Evolutionary conservation across 2,888 invertebrate species (phyloP), one percentile per base, ranked within the genome.

Genomic region (Meiosimyza platycephala): DNA sequence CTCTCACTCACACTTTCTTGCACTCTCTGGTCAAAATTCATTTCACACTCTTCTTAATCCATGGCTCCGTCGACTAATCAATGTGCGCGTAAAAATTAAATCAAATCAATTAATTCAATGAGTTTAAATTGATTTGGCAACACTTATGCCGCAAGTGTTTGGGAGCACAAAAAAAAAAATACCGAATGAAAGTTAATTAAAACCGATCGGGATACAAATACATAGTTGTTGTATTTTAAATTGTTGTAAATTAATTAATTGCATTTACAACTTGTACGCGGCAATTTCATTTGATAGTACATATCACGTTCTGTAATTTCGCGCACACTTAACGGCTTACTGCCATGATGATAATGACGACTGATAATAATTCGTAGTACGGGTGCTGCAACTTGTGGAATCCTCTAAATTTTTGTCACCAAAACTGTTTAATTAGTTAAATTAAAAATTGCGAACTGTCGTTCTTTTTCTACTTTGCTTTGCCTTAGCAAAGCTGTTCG

Each of bases 241-340:
- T 82, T 80, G 80, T 80, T 82, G 79, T 80, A 82, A 83, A 83
- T 84, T 80, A 84, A 80, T 85, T 85, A 84, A 84, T 85, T 83
- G 82, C 82, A 82, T 80, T 81, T 79, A 69, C 65, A 65, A 72
- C 76, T 65, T 48, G 71, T 50, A 40, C 40, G 63, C 66, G 51
- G 73, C n/a, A 52, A 68, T 68, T 80, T 79, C 75, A 74, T 77
- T 78, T 76, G 77, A 77, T 78, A 76, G 77, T 66, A n/a, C n/a
- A n/a, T n/a, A 48, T 55, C 13, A 18, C 55, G 47, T 33, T 67
- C 76, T 74, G 76, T 76, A 77, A 77, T 70, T 74, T 54, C 59
- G 55, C 73, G 73, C 71, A 75, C 75, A 71, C 74, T 75, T 76
- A 73, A 70, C 57, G 52, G 11, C 48, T 13, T 40, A 62, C 15